Evolutionary conservation across 2,888 invertebrate genomes (phyloP), one percentile per base, ranked within the genome.

Genomic region (Philereme transversata): DNA sequence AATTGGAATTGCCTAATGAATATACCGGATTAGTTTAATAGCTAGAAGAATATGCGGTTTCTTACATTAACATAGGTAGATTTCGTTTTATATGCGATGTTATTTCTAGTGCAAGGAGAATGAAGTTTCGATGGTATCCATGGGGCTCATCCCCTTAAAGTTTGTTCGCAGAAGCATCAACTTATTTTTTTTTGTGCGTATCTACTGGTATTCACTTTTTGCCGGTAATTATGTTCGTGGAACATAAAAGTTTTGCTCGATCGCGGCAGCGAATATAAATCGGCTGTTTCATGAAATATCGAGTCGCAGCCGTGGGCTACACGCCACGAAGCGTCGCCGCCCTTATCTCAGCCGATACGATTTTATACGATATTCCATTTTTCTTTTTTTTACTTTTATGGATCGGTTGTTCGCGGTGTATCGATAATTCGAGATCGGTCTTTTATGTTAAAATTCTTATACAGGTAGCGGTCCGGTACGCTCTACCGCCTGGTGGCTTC

Each of bases 211-310:
- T 82, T 78, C 75, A 79, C 75, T 78, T 82, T 86, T 84, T 78
- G 78, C 73, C 73, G 79, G 82, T 87, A 90, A 90, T 90, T 91
- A 90, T 83, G 84, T 81, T 81, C 80, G 80, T 74, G 82, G 83
- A 82, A 84, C 85, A 88, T 90, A 85, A 88, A 88, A 84, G 83
- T 86, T 87, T 83, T 79, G 86, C 83, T 78, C 79, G 82, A 73
- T 80, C 70, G 74, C 82, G 77, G 82, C 82, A 81, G 81, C 82
- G 90, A 88, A 90, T 90, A 90, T 87, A 90, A 90, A 92, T 90
- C 86, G 90, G 83, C 77, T 83, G 82, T 88, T 90, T 89, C 89
- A 85, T 90, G 88, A 90, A 91, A 90, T 88, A 91, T 89, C 84
- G 90, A 79, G 82, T 75, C 77, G 75, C 82, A 79, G 89, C 91